Evolutionary conservation across 64 coral and sea anemone species (phyloP).

Genomic region (Pocillopora damicornis): DNA sequence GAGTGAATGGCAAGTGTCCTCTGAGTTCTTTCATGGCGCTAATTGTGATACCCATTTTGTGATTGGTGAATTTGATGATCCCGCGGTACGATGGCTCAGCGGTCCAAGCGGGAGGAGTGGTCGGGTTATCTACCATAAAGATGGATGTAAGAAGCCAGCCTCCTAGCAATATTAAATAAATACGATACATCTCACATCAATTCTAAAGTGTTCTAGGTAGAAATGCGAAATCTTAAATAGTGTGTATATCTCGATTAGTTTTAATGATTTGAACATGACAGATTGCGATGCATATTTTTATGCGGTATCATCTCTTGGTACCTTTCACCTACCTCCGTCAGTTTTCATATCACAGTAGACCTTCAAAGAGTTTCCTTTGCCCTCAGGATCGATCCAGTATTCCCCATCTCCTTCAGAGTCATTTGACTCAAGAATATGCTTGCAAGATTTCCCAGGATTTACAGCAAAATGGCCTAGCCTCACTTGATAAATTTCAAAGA

Average conservation of each 20-base stretch:
- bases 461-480: not conserved
- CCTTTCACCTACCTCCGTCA: too few species aligned
- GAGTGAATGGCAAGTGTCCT: not conserved
- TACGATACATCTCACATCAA: not conserved
- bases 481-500: not conserved
- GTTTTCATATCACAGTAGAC: too few species aligned
- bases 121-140: not conserved
- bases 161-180: not conserved
- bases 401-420: not conserved
- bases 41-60: not conserved
- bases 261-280: not conserved
- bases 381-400: constrained; percentile 35
- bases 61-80: constrained; percentile 4
- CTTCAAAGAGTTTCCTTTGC: not conserved
- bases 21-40: not conserved
- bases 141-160: constrained; percentile 21
- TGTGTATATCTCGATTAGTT: too few species aligned
- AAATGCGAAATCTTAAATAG: too few species aligned
- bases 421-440: not conserved
- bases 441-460: constrained; percentile 26
- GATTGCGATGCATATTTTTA: not conserved
- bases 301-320: not conserved
- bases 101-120: not conserved
- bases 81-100: not conserved
- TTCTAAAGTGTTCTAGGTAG: not conserved